Evolutionary conservation across 2,888 invertebrate species (phyloP).

Genomic region (Dolichopus griseipennis): DNA sequence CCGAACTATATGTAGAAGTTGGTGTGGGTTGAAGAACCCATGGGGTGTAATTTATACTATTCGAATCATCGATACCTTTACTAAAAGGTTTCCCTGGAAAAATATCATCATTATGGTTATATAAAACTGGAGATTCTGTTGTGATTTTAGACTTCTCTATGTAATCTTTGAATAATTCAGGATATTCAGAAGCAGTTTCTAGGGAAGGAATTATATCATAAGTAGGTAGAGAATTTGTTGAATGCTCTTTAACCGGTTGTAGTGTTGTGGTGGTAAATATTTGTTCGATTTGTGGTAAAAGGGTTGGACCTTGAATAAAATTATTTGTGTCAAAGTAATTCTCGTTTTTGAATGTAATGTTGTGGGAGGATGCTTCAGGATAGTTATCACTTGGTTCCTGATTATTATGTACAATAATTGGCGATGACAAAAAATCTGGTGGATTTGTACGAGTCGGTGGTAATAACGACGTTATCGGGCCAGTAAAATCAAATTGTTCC

Average conservation of each 20-base stretch:
- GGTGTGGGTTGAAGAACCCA: slow-evolving; percentile 31
- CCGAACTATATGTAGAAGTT: slow-evolving; percentile 38
- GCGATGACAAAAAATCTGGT: slow-evolving; percentile 29
- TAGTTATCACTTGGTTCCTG: slow-evolving; percentile 45
- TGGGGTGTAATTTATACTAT: slow-evolving; percentile 19
- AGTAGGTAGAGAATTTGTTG: slow-evolving; percentile 10
- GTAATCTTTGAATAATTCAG: slow-evolving; percentile 20
- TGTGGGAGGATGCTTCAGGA: slow-evolving; percentile 40
- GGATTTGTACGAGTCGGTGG: slow-evolving; percentile 13
- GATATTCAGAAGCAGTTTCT: slow-evolving; percentile 21
- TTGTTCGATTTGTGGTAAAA: background rate
- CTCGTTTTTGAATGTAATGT: slow-evolving; percentile 23
- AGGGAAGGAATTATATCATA: slow-evolving; percentile 23
- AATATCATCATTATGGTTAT: slow-evolving; percentile 38
- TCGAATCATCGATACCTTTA: slow-evolving; percentile 32
- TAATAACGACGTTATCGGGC: slow-evolving; percentile 17
- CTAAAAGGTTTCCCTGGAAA: slow-evolving; percentile 48
- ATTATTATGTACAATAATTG: slow-evolving; percentile 36
- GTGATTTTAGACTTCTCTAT: slow-evolving; percentile 41
- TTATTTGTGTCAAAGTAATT: slow-evolving; percentile 17
- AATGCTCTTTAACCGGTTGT: background rate
- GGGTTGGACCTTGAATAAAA: background rate
- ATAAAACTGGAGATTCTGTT: slow-evolving; percentile 52
- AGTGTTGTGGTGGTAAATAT: background rate
- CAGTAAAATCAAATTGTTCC: background rate